Base-by-base conservation (phyloP, 2,797 vertebrate species). In the Carapus acus region DNA sequence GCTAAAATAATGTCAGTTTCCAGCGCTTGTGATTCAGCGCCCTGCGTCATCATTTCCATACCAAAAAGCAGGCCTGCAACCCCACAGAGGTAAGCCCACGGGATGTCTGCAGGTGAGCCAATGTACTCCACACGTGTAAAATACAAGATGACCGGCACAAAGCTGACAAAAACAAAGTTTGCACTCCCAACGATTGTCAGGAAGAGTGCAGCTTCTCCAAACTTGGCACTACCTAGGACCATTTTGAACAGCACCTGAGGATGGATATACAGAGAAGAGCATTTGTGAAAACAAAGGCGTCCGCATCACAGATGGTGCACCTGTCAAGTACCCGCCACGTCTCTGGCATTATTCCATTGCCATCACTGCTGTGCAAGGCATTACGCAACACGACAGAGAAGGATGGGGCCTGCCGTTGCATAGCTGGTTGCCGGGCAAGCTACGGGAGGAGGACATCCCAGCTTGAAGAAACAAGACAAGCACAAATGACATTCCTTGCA, bases 151-250 rank as follows among this genome's bases (percentile, higher is more conserved):
- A 94, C 68, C 4, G 94, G 94, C 77, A 96, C 87, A 53, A 91
- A 92, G 81, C 93, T 93, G 84, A 97, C 57, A 42, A 96, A 93
- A 66, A 95, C 81, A 66, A 94, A 78, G 51, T 97, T 97, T 81
- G 94, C 92, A 27, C 91, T 88, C 21, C 93, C 93, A 44, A 97
- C 86, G 16, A 94, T 86, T 49, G 90, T 94, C 76, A 97, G 80
- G 78, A 97, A 97, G 79, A 97, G 90, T 60, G 94, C 94, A n/a
- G 94, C 94, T 82, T 97, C 94, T 64, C 94, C 94, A 42, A 94
- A 97, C 84, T 94, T 96, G 69, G 94, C 94, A 70, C 94, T 95
- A 77, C 94, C 94, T 69, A 97, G 85, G 66, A 96, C 90, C 78
- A 97, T 92, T 84, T 97, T 97, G 85, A 97, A 97, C 75, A 97